A percentile compares a stretch with the other conserved stretches of the same genome.
These are phyloP conservation scores for Cheilosia urbana DNA, from an alignment of 2,888 invertebrate species.

Conservation along the genomic window DNA sequence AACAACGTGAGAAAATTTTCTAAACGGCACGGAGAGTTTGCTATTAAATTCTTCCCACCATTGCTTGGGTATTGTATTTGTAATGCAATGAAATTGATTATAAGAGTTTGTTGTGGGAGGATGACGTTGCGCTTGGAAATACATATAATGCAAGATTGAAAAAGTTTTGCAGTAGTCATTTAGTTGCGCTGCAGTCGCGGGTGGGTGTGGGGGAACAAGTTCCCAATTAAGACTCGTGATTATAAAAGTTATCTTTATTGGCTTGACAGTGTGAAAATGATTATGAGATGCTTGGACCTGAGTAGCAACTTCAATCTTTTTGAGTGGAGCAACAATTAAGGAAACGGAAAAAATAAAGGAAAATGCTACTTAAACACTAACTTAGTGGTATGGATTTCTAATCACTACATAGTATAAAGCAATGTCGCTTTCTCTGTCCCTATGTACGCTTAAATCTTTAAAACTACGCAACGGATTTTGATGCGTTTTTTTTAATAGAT, in stretches of 20 bases:
- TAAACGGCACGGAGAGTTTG: conserved; percentile 51
- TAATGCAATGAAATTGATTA: conserved; percentile 53
- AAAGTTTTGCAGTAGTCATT: conserved; percentile 34
- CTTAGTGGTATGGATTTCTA: no score
- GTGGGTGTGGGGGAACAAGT: not conserved
- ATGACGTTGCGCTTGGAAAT: conserved; percentile 11
- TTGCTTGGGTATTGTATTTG: not conserved
- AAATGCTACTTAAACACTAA: no score
- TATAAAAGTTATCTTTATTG: not conserved
- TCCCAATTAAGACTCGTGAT: not conserved
- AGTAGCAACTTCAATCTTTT: no score
- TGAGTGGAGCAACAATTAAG: no score
- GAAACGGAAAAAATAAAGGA: no score
- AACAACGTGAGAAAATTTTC: conserved; percentile 37
- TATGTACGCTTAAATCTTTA: no score
- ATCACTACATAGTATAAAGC: no score
- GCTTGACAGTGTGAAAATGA: no score
- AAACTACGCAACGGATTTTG: no score
- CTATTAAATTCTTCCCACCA: conserved; percentile 42
- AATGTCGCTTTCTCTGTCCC: no score
- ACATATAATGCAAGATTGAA: conserved; percentile 31
- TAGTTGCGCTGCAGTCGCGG: not conserved
- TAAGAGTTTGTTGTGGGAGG: conserved; percentile 4
- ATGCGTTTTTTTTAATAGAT: no score
- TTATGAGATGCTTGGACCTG: no score